Base-by-base conservation (phyloP, 2,888 invertebrate genomes). In the Agrochola macilenta region DNA sequence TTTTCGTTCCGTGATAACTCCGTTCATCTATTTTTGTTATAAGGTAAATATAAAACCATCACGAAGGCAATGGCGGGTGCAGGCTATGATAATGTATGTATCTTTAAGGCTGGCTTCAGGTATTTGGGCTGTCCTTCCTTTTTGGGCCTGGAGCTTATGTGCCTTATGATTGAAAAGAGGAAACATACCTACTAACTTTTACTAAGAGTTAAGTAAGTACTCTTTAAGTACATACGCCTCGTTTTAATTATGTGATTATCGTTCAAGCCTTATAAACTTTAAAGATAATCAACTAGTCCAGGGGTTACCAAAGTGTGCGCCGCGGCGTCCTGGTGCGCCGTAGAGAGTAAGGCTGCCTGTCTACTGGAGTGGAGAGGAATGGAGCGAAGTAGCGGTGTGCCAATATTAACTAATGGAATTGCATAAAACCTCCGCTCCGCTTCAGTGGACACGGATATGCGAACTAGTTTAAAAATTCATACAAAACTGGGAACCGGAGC, bases 241-340 rank as follows among this genome's bases (percentile, higher is more conserved):
- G 2, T 65, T 35, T 35, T 69, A 46, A 75, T 78, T 54, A 71
- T 60, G 46, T 69, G 4, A 69, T 77, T 35, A 69, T 74, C 52
- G 9, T 35, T 70, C 23, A 68, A 61, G 64, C 39, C 70, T 43
- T 63, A 66, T 57, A 70, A 76, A 61, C 26, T 64, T 68, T 69
- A 65, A 68, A 68, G 39, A 71, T 68, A 84, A 76, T 76, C 11
- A 52, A 35, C 35, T 35, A 35, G 35, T 30, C 30, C 30, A 30
- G 30, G 30, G 30, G 30, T 30, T 30, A 1, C 30, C 30, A 30
- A 30, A 30, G 30, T 30, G 30, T 30, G 30, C 30, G 30, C 30
- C 30, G 30, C 30, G 30, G 30, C 30, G 30, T 30, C 30, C 30
- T 30, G 30, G 30, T 30, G 30, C 30, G 30, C 30, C 30, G 30